Evolutionary conservation across 2,113 vertebrate species (phyloP).

Genomic region (Chunga burmeisteri): DNA sequence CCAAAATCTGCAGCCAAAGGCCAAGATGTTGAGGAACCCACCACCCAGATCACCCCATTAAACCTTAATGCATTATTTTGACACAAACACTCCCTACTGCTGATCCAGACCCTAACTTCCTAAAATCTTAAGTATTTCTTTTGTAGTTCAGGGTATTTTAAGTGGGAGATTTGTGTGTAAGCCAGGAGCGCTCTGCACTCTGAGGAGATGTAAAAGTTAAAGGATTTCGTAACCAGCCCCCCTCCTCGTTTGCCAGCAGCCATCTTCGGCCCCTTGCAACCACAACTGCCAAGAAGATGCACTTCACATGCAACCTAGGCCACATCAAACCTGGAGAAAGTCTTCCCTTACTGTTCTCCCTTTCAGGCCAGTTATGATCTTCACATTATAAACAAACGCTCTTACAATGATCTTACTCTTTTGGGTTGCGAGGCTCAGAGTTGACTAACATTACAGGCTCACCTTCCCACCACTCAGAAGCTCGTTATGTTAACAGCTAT

Average conservation of each 20-base stretch:
- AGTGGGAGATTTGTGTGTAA: neutral
- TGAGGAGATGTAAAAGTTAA: neutral
- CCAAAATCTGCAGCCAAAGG: neutral
- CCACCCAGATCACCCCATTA: neutral
- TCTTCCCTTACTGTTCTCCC: neutral
- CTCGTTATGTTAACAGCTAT: neutral
- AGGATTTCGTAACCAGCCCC: neutral
- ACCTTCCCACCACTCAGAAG: neutral
- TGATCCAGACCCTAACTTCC: neutral
- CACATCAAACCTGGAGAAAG: neutral
- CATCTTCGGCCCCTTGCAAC: neutral
- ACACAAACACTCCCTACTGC: neutral
- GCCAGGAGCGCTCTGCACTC: neutral
- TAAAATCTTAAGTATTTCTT: neutral
- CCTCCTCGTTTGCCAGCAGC: neutral
- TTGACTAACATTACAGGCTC: neutral
- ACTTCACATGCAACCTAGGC: neutral
- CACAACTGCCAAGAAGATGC: neutral
- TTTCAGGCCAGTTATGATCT: neutral
- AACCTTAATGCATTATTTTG: neutral
- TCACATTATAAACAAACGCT: neutral
- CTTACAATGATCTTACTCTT: neutral
- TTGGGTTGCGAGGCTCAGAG: neutral
- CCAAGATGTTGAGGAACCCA: neutral
- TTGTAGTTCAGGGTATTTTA: neutral